Base-by-base conservation (phyloP, 2,113 vertebrate species). In the Pomatostomus ruficeps region DNA sequence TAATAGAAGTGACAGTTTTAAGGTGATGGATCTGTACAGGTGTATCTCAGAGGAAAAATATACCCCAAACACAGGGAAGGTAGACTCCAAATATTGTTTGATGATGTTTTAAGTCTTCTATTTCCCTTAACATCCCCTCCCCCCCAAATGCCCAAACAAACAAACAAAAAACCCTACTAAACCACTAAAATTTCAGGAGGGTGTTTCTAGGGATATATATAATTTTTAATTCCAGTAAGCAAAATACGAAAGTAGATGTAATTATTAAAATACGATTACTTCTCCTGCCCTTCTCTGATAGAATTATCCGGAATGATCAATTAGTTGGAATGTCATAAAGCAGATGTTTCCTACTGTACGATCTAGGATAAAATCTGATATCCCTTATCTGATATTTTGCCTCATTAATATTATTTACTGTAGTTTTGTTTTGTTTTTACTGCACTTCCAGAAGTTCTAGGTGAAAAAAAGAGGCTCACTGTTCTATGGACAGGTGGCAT, bases 101-200 rank as follows among this genome's bases (percentile, higher is more conserved):
- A 31, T 54, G 36, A 5, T 20, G 38, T 36, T 61, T 70, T 49
- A 62, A 38, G 25, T 48, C 19, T 79, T 72, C 14, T 52, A 25
- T 12, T 70, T 87, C 14, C 10, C 11, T 43, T n/a, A 45, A n/a
- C n/a, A n/a, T n/a, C n/a, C n/a, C n/a, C n/a, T n/a, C n/a, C n/a
- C n/a, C n/a, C 26, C 26, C 70, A 49, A 29, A 42, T 11, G 40
- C 40, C 40, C 10, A 24, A 65, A 31, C 7, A 38, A 31, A 48
- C 1, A 36, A 49, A 24, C 17, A 73, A 55, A 12, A 20, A 19
- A 29, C 21, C 4, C 1, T 9, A 12, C 1, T 9, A 12, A 21
- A n/a, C 4, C 19, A 83, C 40, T 57, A 42, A 73, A 49, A 66
- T 65, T 52, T 88, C 20, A 49, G 21, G 11, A 38, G 7, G 0